Percentiles rank a stretch among this genome's conserved stretches.
phyloP scores from a whole-genome alignment of 2,888 invertebrate species.

The Scaptomyza tumidula region DNA sequence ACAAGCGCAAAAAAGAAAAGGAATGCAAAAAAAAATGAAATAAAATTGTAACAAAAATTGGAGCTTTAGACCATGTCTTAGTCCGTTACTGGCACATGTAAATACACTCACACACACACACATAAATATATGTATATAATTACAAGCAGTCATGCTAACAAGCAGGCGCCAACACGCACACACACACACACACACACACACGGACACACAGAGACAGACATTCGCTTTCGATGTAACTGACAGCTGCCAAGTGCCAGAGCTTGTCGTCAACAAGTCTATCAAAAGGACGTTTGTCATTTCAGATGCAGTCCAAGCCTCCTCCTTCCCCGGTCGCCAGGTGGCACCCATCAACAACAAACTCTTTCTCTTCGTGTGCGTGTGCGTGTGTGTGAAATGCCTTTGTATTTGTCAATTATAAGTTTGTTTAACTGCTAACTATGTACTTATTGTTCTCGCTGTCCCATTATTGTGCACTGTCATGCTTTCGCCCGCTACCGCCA shows the following conservation, averaged over 20 bases:
- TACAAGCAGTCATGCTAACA: slow-evolving; percentile 23
- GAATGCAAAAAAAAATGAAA: slow-evolving; percentile 30
- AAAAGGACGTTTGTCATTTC: slow-evolving; percentile 80
- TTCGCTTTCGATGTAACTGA: slow-evolving; percentile 60
- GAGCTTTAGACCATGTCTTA: slow-evolving; percentile 31
- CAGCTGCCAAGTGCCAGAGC: slow-evolving; percentile 78
- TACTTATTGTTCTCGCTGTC: slow-evolving; percentile 4
- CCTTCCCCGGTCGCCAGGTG: slow-evolving; percentile 36
- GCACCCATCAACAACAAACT: slow-evolving; percentile 10
- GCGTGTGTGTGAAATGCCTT: slow-evolving; percentile 21
- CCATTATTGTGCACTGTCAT: not conserved
- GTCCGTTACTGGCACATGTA: slow-evolving; percentile 42
- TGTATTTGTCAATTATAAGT: slow-evolving; percentile 63
- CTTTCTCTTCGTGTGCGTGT: slow-evolving; percentile 13
- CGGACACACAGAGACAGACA: slow-evolving; percentile 10
- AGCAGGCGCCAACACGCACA: slow-evolving; percentile 32
- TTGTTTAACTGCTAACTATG: slow-evolving; percentile 51
- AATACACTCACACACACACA: slow-evolving; percentile 15
- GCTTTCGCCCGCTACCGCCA: not conserved
- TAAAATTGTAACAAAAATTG: slow-evolving; percentile 49
- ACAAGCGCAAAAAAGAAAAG: slow-evolving; percentile 9
- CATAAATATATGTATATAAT: slow-evolving; percentile 12
- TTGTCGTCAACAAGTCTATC: slow-evolving; percentile 80
- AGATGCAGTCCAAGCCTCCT: slow-evolving; percentile 59
- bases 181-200: slow-evolving; percentile 16